Conservation (phyloP, 2,888 invertebrate genomes). For the Listrodromus nycthemerus region DNA sequence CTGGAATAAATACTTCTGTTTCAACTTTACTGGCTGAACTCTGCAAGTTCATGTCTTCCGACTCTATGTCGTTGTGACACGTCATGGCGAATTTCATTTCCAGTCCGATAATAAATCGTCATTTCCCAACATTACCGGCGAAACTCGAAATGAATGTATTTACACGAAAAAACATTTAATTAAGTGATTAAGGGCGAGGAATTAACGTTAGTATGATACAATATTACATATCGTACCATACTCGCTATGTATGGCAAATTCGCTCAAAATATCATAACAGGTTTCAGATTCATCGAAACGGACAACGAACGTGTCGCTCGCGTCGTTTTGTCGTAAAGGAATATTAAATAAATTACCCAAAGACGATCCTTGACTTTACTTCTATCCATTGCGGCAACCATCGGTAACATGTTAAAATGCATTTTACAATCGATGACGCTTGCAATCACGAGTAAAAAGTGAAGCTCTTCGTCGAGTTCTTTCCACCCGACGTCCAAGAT, state of each 20-base stretch:
- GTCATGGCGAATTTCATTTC: not conserved
- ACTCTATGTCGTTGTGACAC: not conserved
- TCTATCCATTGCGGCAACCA: not conserved
- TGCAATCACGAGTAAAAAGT: not conserved
- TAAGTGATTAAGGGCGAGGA: not conserved
- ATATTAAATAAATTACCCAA: slow-evolving; percentile 1
- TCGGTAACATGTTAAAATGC: not conserved
- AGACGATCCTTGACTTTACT: not conserved
- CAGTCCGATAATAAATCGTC: not conserved
- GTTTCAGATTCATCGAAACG: not conserved
- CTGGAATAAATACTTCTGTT: not conserved
- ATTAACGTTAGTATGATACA: too few species aligned
- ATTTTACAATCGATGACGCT: not conserved
- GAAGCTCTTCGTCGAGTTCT: not conserved
- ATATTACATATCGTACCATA: not conserved
- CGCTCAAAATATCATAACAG: not conserved
- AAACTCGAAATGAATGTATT: not conserved
- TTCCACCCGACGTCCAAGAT: not conserved
- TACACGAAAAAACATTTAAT: not conserved
- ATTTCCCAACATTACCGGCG: not conserved
- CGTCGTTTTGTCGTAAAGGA: not conserved
- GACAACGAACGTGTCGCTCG: not conserved
- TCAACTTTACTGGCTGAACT: not conserved
- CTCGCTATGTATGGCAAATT: too few species aligned
- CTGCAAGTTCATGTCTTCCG: not conserved